Evolutionary conservation across 2,113 vertebrate genomes (phyloP).

Genomic region (Grallaria varia): DNA sequence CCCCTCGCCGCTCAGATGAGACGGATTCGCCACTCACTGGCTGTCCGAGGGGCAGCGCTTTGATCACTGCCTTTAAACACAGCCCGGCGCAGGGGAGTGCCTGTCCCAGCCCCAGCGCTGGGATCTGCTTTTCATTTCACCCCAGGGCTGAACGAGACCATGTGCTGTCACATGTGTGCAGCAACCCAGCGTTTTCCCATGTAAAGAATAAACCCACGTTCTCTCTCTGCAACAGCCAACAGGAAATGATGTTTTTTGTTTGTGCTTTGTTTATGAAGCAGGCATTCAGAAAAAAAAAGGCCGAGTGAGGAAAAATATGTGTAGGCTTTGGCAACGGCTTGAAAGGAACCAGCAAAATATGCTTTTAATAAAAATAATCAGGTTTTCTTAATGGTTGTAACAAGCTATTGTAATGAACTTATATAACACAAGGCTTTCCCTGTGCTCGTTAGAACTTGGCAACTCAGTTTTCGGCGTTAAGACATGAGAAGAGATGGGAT

Average conservation of each 20-base stretch:
- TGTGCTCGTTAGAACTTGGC: neutral
- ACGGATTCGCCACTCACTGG: neutral
- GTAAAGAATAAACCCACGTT: constrained; percentile 13
- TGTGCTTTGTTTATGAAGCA: constrained; percentile 38
- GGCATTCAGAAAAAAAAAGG: neutral
- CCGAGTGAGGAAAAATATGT: constrained; percentile 1
- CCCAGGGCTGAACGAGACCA: neutral
- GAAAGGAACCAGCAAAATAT: neutral
- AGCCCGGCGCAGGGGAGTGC: neutral
- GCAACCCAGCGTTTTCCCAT: neutral
- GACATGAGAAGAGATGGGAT: constrained; percentile 25
- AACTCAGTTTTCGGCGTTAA: neutral
- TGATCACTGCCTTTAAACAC: constrained; percentile 15
- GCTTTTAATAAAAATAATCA: constrained; percentile 35
- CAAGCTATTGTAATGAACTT: constrained; percentile 35
- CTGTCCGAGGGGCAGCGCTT: neutral
- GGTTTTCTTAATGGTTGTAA: neutral
- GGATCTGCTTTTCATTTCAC: constrained; percentile 59
- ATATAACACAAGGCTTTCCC: constrained; percentile 15
- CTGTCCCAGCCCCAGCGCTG: neutral
- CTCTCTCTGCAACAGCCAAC: neutral
- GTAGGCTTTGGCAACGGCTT: constrained; percentile 12
- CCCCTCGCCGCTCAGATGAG: neutral
- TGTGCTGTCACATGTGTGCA: constrained; percentile 9
- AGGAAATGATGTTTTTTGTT: constrained; percentile 35